A percentile compares a stretch with the other conserved stretches of the same genome.
phyloP scores from a whole-genome alignment of 2,113 vertebrate species.

The Lamprologus sp. region DNA sequence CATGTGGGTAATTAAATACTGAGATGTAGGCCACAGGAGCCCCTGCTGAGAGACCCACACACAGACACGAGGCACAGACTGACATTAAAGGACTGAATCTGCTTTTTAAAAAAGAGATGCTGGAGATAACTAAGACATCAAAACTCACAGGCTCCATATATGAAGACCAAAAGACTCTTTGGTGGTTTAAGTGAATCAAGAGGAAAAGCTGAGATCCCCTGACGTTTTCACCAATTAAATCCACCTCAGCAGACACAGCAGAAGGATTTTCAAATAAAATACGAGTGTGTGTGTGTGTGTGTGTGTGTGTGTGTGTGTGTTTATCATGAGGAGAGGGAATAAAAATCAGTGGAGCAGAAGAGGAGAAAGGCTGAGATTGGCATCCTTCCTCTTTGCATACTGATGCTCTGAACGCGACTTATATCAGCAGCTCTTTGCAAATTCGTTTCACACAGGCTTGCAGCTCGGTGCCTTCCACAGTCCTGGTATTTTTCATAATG shows the following conservation, averaged over 20 bases:
- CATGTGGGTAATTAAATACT: slow-evolving; percentile 54
- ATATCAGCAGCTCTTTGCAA: slow-evolving; percentile 13
- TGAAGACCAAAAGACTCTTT: neutral
- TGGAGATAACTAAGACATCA: neutral
- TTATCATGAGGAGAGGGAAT: neutral
- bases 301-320: neutral
- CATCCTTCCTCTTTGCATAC: slow-evolving; percentile 1
- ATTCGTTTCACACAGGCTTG: slow-evolving; percentile 19
- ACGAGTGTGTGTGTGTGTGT: neutral
- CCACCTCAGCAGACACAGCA: neutral
- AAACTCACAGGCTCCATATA: neutral
- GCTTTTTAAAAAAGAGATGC: neutral
- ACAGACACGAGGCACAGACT: neutral
- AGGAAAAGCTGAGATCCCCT: neutral
- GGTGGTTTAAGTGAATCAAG: neutral
- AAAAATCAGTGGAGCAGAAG: neutral
- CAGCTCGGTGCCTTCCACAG: neutral
- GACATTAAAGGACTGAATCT: neutral
- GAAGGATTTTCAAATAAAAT: neutral
- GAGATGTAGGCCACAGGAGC: slow-evolving; percentile 23
- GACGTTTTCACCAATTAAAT: neutral
- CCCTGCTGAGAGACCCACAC: neutral
- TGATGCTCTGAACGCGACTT: neutral
- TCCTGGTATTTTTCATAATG: slow-evolving; percentile 17
- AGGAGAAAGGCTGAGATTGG: neutral